Conservation (phyloP, 2,113 vertebrate species). For the Fregata magnificens region DNA sequence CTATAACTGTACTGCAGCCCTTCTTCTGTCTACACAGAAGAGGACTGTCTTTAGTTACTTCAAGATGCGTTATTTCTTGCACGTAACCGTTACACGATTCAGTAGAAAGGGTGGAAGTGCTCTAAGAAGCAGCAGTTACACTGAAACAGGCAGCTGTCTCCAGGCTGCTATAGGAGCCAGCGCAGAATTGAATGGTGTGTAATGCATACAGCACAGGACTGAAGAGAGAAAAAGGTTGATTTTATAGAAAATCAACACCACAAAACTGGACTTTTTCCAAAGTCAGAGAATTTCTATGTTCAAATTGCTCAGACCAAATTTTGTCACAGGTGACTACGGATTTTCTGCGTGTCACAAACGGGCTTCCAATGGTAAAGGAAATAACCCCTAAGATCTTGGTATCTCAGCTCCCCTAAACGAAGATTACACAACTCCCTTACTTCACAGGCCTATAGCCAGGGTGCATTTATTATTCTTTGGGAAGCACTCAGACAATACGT, state of each 20-base stretch:
- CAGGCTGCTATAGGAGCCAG: not conserved
- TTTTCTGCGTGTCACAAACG: not conserved
- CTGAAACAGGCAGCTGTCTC: not conserved
- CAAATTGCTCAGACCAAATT: not conserved
- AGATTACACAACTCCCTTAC: not conserved
- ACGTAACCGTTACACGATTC: rapidly evolving
- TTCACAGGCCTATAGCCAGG: not conserved
- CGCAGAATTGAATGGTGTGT: not conserved
- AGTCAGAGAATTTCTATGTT: not conserved
- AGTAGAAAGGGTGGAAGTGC: not conserved
- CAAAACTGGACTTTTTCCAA: not conserved
- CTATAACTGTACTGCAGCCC: not conserved
- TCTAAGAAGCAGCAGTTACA: not conserved
- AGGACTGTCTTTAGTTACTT: not conserved
- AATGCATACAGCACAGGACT: rapidly evolving
- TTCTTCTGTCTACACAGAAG: not conserved
- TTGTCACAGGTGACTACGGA: not conserved
- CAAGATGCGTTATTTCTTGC: not conserved
- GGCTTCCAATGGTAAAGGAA: not conserved
- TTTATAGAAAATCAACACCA: not conserved
- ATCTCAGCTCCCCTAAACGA: not conserved
- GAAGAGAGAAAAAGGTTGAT: not conserved
- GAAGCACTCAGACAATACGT: not conserved
- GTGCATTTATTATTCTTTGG: not conserved
- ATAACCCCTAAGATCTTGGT: not conserved